Evolutionary conservation across 2,888 invertebrate genomes (phyloP), one percentile per base, ranked within the genome.

Genomic region (Thymelicus acteon): DNA sequence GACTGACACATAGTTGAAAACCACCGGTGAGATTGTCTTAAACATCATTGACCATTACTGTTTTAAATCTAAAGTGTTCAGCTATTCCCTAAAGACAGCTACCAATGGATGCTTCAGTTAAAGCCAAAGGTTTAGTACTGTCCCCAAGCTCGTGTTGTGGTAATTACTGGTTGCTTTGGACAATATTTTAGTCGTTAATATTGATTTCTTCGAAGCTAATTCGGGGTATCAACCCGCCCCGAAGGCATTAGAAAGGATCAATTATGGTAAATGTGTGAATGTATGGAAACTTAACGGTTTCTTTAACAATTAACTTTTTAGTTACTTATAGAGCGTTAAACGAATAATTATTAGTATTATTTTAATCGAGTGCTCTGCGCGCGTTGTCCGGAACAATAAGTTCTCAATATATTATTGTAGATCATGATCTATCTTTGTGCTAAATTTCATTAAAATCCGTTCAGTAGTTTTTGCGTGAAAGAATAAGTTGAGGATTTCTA

Each of bases 161-260:
- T 79, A 79, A 82, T 87, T 86, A 85, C 79, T 80, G 84, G 85
- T 82, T 85, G 69, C 72, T 73, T 60, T 78, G 79, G 82, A 82
- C 85, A 86, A 85, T 87, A 87, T 87, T 86, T 87, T 84, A 86
- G 80, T 77, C 74, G 78, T 77, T 81, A 81, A 84, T 88, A 89
- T 89, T 88, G 89, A 89, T 88, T 89, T 87, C 87, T 86, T 79
- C 65, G 79, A 75, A 81, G 80, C 78, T 81, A 82, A 86, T 88
- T 85, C 82, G 83, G 80, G 77, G 74, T 81, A 78, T 79, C 79
- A 80, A 79, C 77, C 74, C 78, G 77, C 82, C 87, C 78, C 67
- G 72, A 70, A 69, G 82, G 85, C 76, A 79, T 83, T 86, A 84
- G 82, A 86, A 86, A 87, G 60, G 71, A 70, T 40, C 60, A 7